A percentile compares a stretch with the other conserved stretches of the same genome.
phyloP scores from a whole-genome alignment of 37 sponge, comb jelly and placozoan species.

The Geodia barretti region DNA sequence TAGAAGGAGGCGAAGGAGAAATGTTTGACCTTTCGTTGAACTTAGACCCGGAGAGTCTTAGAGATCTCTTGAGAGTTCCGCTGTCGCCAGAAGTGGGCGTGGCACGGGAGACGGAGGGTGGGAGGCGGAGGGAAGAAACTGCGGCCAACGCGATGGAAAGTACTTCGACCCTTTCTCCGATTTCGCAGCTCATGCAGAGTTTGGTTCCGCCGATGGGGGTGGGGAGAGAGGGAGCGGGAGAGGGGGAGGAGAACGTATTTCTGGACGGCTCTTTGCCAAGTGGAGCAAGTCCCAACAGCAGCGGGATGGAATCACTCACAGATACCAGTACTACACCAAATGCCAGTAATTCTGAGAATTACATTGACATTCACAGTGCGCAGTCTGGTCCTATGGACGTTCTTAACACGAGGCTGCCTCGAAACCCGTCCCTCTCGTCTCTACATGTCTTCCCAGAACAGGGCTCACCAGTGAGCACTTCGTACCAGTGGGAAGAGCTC shows the following conservation, averaged over 20 bases:
- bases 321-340: too few species aligned
- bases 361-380: too few species aligned
- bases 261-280: too few species aligned
- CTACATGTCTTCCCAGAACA: background rate
- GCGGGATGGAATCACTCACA: too few species aligned
- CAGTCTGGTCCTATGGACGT: background rate
- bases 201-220: background rate
- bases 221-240: background rate
- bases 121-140: too few species aligned
- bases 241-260: background rate
- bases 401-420: background rate
- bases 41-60: conserved; percentile 14
- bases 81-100: too few species aligned
- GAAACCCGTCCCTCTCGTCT: background rate
- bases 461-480: too few species aligned
- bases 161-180: background rate
- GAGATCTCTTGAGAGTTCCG: too few species aligned
- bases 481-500: too few species aligned
- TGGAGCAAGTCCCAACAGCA: too few species aligned
- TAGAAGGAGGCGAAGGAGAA: background rate
- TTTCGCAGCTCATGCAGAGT: background rate
- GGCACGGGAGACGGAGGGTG: background rate
- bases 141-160: too few species aligned
- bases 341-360: too few species aligned
- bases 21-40: background rate